Evolutionary conservation across 2,797 vertebrate species (phyloP), one percentile per base, ranked within the genome.

Genomic region (Taeniopygia guttata): DNA sequence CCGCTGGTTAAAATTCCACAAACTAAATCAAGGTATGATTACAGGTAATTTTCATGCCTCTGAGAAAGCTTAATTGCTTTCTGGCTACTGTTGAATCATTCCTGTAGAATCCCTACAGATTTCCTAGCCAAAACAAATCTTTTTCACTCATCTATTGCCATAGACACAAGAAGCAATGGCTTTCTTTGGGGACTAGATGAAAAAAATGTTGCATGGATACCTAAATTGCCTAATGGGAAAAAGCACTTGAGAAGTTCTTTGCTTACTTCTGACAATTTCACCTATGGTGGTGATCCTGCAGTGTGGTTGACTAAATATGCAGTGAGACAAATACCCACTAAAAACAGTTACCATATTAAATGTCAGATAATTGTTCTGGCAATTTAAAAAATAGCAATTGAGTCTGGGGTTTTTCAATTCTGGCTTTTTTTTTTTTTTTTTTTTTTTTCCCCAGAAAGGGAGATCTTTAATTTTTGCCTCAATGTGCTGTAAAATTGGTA

Each of bases 11-110:
- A 91, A 94, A 86, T 89, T 91, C 58, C n/a, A 72, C 27, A 74
- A 55, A 45, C 55, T 60, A 78, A 89, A 94, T 70, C 63, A 86
- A 91, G 66, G 82, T 85, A 75, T 75, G 68, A 91, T 91, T 88
- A 42, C 5, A 38, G 20, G 75, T 81, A 46, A 84, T 90, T 93
- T 96, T 93, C 46, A 42, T 69, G 43, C 38, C 12, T 89, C 46
- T 86, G 70, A 87, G 62, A 84, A 70, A 77, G 48, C 29, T 63
- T 79, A 74, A 84, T 89, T 94, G 26, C 18, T 87, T 89, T 89
- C 68, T 56, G 73, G 60, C 49, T 83, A 68, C 38, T 30, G 30
- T 48, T 92, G 64, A 85, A 89, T 74, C 38, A 58, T 68, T 83
- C 30, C 42, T 81, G 40, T 60, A 92, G 49, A 51, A 64, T 87